These are phyloP conservation scores for Tenebrosternarchus preto DNA, from an alignment of 2,113 vertebrate species.

Conservation along the genomic window DNA sequence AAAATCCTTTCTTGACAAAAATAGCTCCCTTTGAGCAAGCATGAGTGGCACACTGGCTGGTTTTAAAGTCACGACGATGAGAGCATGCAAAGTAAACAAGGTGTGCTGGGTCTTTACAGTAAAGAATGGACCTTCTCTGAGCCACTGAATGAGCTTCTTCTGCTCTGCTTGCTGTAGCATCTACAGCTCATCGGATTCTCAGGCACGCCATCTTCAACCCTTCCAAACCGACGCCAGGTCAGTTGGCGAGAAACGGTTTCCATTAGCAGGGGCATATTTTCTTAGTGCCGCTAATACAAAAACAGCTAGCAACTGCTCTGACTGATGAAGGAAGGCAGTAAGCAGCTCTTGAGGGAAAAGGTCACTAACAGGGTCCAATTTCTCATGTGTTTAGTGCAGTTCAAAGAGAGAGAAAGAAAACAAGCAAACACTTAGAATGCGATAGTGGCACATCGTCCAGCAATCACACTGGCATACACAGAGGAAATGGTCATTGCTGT, in stretches of 20 bases:
- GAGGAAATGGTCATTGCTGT: background rate
- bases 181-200: background rate
- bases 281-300: background rate
- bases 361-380: constrained; percentile 39
- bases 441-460: constrained; percentile 13
- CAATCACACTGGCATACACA: constrained; percentile 8
- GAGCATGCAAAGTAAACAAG: constrained; percentile 27
- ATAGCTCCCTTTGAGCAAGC: constrained; percentile 42
- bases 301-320: background rate
- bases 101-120: background rate
- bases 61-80: constrained; percentile 21
- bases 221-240: background rate
- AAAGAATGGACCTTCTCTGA: background rate
- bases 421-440: constrained; percentile 8
- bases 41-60: constrained; percentile 15
- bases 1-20: constrained; percentile 50
- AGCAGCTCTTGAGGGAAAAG: constrained; percentile 35
- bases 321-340: constrained; percentile 17
- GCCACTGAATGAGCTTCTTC: background rate
- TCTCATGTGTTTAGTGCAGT: background rate
- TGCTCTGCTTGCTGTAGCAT: background rate
- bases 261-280: background rate
- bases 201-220: background rate
- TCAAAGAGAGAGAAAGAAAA: constrained; percentile 37
- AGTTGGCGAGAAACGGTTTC: background rate